A percentile compares a stretch with the other conserved stretches of the same genome.
Conservation (phyloP, 2,888 invertebrate species). For the Zygaena filipendulae region DNA sequence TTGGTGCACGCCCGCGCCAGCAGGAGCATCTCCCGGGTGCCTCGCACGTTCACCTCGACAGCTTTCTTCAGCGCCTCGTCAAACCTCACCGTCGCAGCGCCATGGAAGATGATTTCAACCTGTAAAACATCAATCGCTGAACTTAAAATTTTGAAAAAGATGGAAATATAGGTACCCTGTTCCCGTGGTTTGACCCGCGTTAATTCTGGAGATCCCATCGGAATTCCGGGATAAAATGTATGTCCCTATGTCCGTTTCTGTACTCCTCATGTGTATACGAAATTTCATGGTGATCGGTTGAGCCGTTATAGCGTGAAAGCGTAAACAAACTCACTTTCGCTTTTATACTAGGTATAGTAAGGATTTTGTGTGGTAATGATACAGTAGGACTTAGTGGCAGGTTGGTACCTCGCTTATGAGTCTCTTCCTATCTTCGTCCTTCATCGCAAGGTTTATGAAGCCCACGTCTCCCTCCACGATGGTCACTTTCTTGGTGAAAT, state of each 20-base stretch:
- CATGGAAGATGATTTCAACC: conserved; percentile 62
- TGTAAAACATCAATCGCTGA: conserved; percentile 18
- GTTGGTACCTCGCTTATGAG: conserved; percentile 41
- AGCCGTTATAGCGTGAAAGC: background rate
- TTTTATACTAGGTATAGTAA: background rate
- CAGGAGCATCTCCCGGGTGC: conserved; percentile 46
- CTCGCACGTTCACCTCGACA: conserved; percentile 54
- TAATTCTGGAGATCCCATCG: no score
- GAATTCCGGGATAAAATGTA: no score
- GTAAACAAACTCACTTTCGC: no score
- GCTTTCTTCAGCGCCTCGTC: conserved; percentile 57
- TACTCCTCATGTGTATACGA: no score
- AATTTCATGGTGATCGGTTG: background rate
- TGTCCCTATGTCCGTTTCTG: no score
- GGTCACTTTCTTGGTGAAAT: conserved; percentile 45
- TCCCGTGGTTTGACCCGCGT: no score
- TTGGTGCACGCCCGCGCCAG: conserved; percentile 41
- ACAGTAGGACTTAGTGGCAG: no score
- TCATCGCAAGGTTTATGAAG: conserved; percentile 37
- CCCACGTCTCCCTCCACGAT: conserved; percentile 50
- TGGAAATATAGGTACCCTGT: no score
- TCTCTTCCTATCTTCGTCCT: conserved; percentile 35
- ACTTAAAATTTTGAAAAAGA: conserved; percentile 6
- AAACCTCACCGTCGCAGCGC: conserved; percentile 64
- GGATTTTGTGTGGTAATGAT: background rate